Percentiles rank a stretch among this genome's conserved stretches.
These are phyloP conservation scores for Lymantria monacha DNA, from an alignment of 2,888 invertebrate genomes.

Conservation along the genomic window DNA sequence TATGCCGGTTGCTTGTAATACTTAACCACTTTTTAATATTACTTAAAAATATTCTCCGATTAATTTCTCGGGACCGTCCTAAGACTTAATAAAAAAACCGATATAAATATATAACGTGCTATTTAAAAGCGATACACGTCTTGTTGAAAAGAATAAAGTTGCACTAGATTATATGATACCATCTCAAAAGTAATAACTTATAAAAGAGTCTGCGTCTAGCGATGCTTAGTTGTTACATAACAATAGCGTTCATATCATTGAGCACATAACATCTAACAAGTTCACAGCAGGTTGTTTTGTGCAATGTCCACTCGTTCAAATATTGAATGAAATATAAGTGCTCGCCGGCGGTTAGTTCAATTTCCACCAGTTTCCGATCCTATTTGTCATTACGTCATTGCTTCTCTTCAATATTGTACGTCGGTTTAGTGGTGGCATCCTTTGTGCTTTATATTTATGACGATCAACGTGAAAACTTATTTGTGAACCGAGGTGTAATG, in stretches of 20 bases:
- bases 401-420: conserved; percentile 45
- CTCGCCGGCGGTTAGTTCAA: conserved; percentile 46
- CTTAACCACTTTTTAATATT: no score
- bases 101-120: no score
- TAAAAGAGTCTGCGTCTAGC: background rate
- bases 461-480: conserved; percentile 9
- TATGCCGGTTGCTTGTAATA: no score
- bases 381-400: conserved; percentile 66
- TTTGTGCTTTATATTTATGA: conserved; percentile 50
- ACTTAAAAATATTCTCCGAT: no score
- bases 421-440: conserved; percentile 36
- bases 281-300: conserved; percentile 70
- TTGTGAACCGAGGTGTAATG: background rate
- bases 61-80: no score
- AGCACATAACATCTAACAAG: conserved; percentile 53
- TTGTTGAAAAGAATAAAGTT: no score
- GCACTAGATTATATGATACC: no score
- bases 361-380: conserved; percentile 52
- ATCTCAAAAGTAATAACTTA: no score
- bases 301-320: conserved; percentile 49
- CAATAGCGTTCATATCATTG: conserved; percentile 37
- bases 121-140: no score
- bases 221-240: conserved; percentile 3
- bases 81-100: no score
- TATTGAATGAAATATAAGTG: conserved; percentile 62